phyloP scores from a whole-genome alignment of 2,797 vertebrate genomes.

The Graptemys geographica region DNA sequence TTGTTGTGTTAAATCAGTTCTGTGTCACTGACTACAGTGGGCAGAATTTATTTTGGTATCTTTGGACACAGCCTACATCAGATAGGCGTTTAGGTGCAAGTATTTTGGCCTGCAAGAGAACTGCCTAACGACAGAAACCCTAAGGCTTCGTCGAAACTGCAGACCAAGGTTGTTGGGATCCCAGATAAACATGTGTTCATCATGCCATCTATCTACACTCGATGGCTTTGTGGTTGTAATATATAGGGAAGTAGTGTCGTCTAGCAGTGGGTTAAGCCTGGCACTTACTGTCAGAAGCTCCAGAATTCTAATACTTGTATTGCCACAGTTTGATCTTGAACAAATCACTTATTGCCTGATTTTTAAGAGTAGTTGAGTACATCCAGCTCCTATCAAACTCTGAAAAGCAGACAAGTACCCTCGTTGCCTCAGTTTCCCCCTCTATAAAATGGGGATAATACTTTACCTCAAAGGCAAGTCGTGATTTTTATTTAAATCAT shows the following conservation, averaged over 20 bases:
- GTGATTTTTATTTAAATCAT: background rate
- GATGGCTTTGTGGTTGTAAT: background rate
- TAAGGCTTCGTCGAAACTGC: background rate
- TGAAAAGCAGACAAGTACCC: background rate
- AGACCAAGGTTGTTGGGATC: background rate
- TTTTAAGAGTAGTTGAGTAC: background rate
- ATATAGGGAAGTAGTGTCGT: background rate
- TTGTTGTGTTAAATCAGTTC: background rate
- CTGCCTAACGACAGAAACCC: background rate
- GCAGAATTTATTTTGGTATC: background rate
- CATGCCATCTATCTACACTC: background rate
- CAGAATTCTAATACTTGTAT: background rate
- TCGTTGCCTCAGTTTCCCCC: background rate
- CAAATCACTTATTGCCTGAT: background rate
- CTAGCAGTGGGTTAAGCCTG: background rate
- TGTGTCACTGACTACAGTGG: background rate
- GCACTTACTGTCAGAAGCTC: background rate
- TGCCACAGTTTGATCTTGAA: background rate
- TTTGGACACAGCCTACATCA: background rate
- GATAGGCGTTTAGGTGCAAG: background rate
- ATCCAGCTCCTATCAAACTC: background rate
- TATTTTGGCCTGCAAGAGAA: background rate
- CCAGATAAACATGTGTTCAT: background rate
- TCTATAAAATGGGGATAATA: background rate
- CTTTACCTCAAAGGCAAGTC: background rate